These are phyloP conservation scores for Bellardia pandia DNA, from an alignment of 2,888 invertebrate genomes.

Conservation along the genomic window DNA sequence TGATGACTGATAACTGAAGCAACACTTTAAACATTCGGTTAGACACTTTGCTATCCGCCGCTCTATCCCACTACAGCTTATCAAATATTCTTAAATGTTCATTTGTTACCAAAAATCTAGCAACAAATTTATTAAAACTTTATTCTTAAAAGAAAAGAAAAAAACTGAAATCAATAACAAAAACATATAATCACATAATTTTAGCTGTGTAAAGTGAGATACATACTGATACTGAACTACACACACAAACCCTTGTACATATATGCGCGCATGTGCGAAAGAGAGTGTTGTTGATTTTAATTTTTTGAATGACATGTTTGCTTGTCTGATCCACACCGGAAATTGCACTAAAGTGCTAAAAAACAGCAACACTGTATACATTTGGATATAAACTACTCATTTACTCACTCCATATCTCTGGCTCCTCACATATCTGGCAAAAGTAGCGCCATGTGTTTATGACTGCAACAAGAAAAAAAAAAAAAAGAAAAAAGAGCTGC, in stretches of 20 bases:
- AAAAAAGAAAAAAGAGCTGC: constrained; percentile 2
- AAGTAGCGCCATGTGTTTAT: constrained; percentile 67
- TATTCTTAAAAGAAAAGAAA: neutral
- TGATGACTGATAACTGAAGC: constrained; percentile 1
- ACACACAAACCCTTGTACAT: neutral
- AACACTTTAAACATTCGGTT: neutral
- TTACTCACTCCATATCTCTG: constrained; percentile 24
- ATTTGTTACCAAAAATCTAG: constrained; percentile 31
- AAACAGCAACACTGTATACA: constrained; percentile 36
- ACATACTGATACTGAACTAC: neutral
- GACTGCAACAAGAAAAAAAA: neutral
- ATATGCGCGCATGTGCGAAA: constrained; percentile 41
- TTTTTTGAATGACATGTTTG: constrained; percentile 58
- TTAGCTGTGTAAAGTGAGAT: neutral
- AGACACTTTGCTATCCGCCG: neutral
- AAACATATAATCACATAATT: constrained; percentile 37
- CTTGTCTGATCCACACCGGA: constrained; percentile 65
- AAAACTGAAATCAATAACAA: constrained; percentile 6
- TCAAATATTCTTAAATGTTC: constrained; percentile 8
- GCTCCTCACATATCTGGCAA: constrained; percentile 12
- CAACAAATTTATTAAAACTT: constrained; percentile 30
- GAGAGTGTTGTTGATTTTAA: constrained; percentile 36
- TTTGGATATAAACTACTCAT: constrained; percentile 11
- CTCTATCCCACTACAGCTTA: neutral
- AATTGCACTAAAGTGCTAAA: constrained; percentile 69